A percentile compares a stretch with the other conserved stretches of the same genome.
Evolutionary conservation across 2,888 invertebrate genomes (phyloP).

Genomic region (Taphrorychus bicolor): DNA sequence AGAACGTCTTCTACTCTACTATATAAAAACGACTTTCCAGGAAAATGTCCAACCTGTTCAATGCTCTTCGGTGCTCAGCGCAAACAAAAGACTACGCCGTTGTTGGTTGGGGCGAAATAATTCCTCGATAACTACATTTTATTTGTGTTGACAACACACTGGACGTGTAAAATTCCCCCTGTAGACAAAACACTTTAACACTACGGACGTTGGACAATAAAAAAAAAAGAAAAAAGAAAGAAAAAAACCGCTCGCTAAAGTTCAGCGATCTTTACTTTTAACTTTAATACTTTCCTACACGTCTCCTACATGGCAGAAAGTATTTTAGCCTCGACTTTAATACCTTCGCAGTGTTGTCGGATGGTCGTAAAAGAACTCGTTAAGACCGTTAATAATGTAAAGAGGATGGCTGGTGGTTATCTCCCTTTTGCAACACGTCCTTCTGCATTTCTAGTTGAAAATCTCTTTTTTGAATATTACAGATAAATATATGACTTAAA

Average conservation of each 20-base stretch:
- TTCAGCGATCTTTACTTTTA: conserved; percentile 37
- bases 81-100: background rate
- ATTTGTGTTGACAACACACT: conserved; percentile 17
- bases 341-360: conserved; percentile 11
- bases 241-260: conserved; percentile 29
- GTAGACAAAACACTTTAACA: conserved; percentile 41
- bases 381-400: too few species aligned
- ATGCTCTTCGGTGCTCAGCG: background rate
- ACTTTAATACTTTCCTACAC: conserved; percentile 25
- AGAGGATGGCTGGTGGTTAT: too few species aligned
- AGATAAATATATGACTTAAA: too few species aligned
- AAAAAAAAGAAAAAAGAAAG: conserved; percentile 29
- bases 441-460: too few species aligned
- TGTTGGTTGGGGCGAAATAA: background rate
- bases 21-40: background rate
- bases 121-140: conserved; percentile 6
- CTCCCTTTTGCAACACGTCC: too few species aligned
- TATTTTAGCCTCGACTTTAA: conserved; percentile 15
- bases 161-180: conserved; percentile 24
- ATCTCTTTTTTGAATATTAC: too few species aligned
- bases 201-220: conserved; percentile 32
- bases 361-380: background rate
- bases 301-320: conserved; percentile 1
- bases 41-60: conserved; percentile 1
- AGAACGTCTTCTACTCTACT: background rate